A percentile compares a stretch with the other conserved stretches of the same genome.
Evolutionary conservation across 2,888 invertebrate genomes (phyloP).

Genomic region (Pyrgus malvae): DNA sequence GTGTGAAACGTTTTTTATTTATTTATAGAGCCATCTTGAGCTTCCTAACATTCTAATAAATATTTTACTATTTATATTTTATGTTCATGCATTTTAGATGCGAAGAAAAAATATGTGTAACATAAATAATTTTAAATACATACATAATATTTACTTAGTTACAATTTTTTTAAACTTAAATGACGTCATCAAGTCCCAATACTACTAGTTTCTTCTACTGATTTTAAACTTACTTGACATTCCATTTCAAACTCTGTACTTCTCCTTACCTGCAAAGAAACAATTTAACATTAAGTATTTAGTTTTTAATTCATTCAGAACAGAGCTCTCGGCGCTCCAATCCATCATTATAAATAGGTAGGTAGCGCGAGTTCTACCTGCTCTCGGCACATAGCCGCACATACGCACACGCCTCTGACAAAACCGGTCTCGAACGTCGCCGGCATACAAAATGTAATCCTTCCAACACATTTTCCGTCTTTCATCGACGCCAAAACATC

Average conservation of each 20-base stretch:
- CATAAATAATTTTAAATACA: no score
- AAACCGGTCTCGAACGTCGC: constrained; percentile 71
- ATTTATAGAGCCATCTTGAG: no score
- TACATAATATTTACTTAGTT: no score
- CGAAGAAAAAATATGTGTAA: no score
- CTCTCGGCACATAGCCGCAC: constrained; percentile 70
- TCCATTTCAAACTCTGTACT: not conserved
- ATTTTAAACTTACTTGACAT: constrained; percentile 6
- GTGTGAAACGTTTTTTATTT: no score
- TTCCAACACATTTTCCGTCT: constrained; percentile 73
- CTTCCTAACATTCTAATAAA: no score
- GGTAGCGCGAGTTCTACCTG: constrained; percentile 58
- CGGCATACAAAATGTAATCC: constrained; percentile 74
- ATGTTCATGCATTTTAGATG: no score
- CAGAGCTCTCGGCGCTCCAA: constrained; percentile 43
- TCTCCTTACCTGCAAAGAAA: constrained; percentile 67
- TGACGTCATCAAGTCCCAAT: no score
- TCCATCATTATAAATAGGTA: constrained; percentile 69
- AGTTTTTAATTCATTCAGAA: constrained; percentile 49
- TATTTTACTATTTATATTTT: no score
- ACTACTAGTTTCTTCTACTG: not conserved
- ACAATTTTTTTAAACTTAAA: no score
- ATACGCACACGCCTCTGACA: constrained; percentile 76
- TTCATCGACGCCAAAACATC: constrained; percentile 74
- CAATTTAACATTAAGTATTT: constrained; percentile 48